These are phyloP conservation scores for Eristalinus aeneus DNA, from an alignment of 2,888 invertebrate species.

Conservation along the genomic window DNA sequence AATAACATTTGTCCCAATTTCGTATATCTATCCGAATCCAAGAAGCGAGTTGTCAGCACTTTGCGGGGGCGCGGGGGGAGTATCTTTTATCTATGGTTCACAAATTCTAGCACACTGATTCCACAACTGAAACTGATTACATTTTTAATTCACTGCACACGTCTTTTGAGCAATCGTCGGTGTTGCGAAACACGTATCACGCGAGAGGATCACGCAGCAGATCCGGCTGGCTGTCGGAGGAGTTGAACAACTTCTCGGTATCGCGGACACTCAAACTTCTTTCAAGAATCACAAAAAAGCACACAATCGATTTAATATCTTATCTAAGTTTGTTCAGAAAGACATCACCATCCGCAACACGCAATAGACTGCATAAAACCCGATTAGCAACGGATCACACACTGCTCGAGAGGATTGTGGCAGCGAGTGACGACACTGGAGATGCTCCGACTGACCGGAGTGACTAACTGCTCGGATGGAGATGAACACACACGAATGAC, in stretches of 20 bases:
- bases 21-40: constrained; percentile 46
- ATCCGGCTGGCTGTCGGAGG: constrained; percentile 21
- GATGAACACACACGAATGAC: constrained; percentile 43
- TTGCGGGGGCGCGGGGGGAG: background rate
- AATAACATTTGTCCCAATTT: constrained; percentile 76
- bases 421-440: constrained; percentile 33
- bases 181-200: constrained; percentile 32
- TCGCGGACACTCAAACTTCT: constrained; percentile 43
- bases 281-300: constrained; percentile 14
- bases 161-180: constrained; percentile 4
- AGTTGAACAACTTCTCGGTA: constrained; percentile 32
- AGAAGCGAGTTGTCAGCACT: background rate
- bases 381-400: constrained; percentile 52
- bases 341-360: constrained; percentile 14
- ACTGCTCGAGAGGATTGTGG: constrained; percentile 30
- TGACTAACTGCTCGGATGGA: constrained; percentile 3
- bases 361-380: constrained; percentile 9
- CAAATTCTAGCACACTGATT: constrained; percentile 37
- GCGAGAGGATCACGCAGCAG: constrained; percentile 21
- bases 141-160: constrained; percentile 56
- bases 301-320: constrained; percentile 53
- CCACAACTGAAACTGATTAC: constrained; percentile 9
- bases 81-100: constrained; percentile 41
- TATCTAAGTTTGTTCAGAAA: constrained; percentile 60
- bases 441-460: constrained; percentile 61